phyloP scores from a whole-genome alignment of 2,888 invertebrate species.

The Onthophagus sagittarius region DNA sequence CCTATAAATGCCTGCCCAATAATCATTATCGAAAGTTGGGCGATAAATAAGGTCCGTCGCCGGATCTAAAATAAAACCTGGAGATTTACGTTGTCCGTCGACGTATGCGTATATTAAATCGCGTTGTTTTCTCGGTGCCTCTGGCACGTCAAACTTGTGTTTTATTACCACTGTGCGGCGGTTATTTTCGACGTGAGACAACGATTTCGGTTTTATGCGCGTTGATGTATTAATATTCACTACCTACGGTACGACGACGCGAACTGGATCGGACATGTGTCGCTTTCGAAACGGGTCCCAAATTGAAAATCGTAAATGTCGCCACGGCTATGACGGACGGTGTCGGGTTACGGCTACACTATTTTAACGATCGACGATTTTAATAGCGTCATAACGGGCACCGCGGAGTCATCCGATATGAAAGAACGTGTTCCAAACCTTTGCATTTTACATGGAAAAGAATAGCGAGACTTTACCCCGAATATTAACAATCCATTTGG shows the following conservation, averaged over 20 bases:
- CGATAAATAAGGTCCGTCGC: background rate
- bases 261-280: slow-evolving; percentile 3
- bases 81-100: background rate
- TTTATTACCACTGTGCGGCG: slow-evolving; percentile 3
- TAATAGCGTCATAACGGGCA: slow-evolving; percentile 11
- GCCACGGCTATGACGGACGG: slow-evolving; percentile 3
- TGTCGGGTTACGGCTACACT: slow-evolving; percentile 1
- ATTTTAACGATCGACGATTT: slow-evolving; percentile 8
- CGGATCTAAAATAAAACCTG: background rate
- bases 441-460: too few relatives aligned
- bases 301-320: slow-evolving; percentile 11
- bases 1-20: background rate
- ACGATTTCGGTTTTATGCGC: slow-evolving; percentile 12
- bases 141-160: background rate
- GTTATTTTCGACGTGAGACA: slow-evolving; percentile 5
- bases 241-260: slow-evolving; percentile 3
- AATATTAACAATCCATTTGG: too few relatives aligned
- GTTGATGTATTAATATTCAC: slow-evolving; percentile 13
- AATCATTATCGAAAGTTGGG: background rate
- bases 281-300: background rate
- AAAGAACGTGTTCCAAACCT: too few relatives aligned
- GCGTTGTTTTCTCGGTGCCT: background rate
- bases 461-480: too few relatives aligned
- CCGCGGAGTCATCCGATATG: background rate
- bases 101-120: background rate